A percentile compares a stretch with the other conserved stretches of the same genome.
phyloP scores from a whole-genome alignment of 2,888 invertebrate genomes.

The Drosophila ezoana region DNA sequence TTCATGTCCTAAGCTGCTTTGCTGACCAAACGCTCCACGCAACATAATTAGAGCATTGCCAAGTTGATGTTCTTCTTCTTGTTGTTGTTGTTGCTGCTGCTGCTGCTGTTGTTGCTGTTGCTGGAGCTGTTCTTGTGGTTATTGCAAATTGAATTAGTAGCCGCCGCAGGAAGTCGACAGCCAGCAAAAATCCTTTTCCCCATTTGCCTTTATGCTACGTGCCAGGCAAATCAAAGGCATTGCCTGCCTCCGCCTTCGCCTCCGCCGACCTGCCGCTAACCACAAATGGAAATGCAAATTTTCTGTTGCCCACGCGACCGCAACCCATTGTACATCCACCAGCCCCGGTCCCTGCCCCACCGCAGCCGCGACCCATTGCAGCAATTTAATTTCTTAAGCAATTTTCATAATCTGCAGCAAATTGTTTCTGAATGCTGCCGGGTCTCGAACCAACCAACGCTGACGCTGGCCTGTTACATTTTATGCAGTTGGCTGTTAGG shows the following conservation, averaged over 20 bases:
- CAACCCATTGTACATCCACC: slow-evolving; percentile 34
- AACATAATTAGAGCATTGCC: slow-evolving; percentile 72
- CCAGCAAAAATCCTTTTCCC: slow-evolving; percentile 71
- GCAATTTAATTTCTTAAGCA: slow-evolving; percentile 83
- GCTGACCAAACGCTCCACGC: slow-evolving; percentile 62
- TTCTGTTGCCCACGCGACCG: slow-evolving; percentile 67
- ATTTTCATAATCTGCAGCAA: slow-evolving; percentile 82
- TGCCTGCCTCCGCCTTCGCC: slow-evolving; percentile 11
- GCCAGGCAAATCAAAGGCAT: slow-evolving; percentile 73
- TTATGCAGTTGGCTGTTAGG: slow-evolving; percentile 65
- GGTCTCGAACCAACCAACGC: slow-evolving; percentile 41
- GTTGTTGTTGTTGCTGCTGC: background rate
- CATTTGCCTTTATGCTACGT: slow-evolving; percentile 67
- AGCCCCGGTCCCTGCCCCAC: slow-evolving; percentile 10
- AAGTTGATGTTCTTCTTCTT: slow-evolving; percentile 15
- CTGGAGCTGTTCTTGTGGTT: slow-evolving; percentile 63
- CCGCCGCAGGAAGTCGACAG: slow-evolving; percentile 57
- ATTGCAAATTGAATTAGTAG: slow-evolving; percentile 80
- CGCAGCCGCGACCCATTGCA: slow-evolving; percentile 62
- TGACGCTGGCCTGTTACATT: slow-evolving; percentile 67
- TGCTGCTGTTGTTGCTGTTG: slow-evolving; percentile 4
- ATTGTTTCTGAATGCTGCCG: slow-evolving; percentile 80
- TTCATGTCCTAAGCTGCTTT: slow-evolving; percentile 72
- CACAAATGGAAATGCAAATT: slow-evolving; percentile 80
- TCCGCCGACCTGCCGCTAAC: slow-evolving; percentile 36